These are phyloP conservation scores for Pangasius macronema DNA, from an alignment of 2,797 vertebrate genomes.

Conservation along the genomic window DNA sequence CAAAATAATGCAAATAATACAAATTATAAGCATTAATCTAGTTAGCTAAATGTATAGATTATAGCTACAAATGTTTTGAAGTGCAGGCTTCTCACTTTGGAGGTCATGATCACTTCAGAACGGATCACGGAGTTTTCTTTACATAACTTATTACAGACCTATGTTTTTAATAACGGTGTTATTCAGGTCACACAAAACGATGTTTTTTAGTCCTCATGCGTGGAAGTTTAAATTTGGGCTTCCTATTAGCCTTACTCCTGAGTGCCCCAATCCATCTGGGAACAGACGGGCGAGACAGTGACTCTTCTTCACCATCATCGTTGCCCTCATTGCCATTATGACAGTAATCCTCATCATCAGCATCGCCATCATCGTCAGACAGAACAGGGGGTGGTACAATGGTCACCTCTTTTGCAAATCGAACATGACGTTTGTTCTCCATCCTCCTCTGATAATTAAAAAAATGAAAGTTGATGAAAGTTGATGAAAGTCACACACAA, in stretches of 20 bases:
- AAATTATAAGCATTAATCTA: neutral
- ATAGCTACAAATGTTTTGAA: neutral
- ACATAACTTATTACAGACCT: neutral
- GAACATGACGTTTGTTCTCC: slow-evolving; percentile 68
- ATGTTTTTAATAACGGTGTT: neutral
- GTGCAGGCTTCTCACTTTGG: neutral
- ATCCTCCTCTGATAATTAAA: slow-evolving; percentile 68
- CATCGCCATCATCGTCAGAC: slow-evolving; percentile 28
- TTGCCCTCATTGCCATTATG: slow-evolving; percentile 9
- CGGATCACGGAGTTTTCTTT: neutral
- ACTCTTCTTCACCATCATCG: slow-evolving; percentile 39
- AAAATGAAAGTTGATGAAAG: neutral
- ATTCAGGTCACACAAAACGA: slow-evolving; percentile 7
- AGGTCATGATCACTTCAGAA: neutral
- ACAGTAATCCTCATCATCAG: neutral
- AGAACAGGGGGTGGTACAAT: slow-evolving; percentile 55
- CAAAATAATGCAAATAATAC: neutral
- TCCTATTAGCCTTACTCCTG: slow-evolving; percentile 66
- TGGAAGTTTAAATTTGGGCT: slow-evolving; percentile 38
- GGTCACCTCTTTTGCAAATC: slow-evolving; percentile 69
- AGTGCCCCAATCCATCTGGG: slow-evolving; percentile 73
- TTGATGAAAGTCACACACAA: too few relatives aligned
- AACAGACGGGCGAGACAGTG: slow-evolving; percentile 52
- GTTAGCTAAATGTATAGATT: neutral
- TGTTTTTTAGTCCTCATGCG: slow-evolving; percentile 29